Base-by-base conservation (phyloP, 2,797 vertebrate genomes). In the Dryobates pubescens region DNA sequence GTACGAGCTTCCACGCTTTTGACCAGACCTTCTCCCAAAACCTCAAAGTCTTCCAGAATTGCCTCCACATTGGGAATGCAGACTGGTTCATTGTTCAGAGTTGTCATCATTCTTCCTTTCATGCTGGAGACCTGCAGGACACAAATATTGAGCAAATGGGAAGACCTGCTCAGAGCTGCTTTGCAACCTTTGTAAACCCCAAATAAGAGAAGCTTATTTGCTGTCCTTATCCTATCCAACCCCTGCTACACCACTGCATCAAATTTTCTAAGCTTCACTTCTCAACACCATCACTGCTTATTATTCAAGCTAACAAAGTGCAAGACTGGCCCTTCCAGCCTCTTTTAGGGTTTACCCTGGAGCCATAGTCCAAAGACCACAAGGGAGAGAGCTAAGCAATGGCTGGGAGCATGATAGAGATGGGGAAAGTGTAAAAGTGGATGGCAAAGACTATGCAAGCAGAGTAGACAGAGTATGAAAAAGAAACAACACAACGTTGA, bases 11-110 rank as follows among this genome's bases (percentile, higher is more conserved):
- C 98, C 77, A 99, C 97, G 0, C 97, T 97, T 85, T 97, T 98
- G 29, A 99, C 98, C 56, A 99, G 97, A 36, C 98, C 99, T 93
- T 98, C 97, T 16, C 99, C 99, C 62, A 99, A 95, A 93, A 98
- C 64, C 17, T 89, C 89, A 47, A 99, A 98, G 96, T 99, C 99
- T 91, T 99, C 98, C 92, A 99, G 91, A 87, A 99, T 98, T 6
- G 99, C 99, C 81, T 98, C 98, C 29, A 99, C 96, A 1, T 99
- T 99, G 58, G 99, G 99, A 88, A 99, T n/a, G 0, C 97, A 98
- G 49, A 97, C 95, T 8, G 94, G 97, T 61, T 98, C 96, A 0
- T 97, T 96, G 22, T 97, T 97, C 3, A 80, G 93, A 62, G 97
- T 97, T 71, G 98, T 94, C 85, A 98, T 95, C 51, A 96, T 97